phyloP scores from a whole-genome alignment of 2,888 invertebrate species.

The Aricia artaxerxes region DNA sequence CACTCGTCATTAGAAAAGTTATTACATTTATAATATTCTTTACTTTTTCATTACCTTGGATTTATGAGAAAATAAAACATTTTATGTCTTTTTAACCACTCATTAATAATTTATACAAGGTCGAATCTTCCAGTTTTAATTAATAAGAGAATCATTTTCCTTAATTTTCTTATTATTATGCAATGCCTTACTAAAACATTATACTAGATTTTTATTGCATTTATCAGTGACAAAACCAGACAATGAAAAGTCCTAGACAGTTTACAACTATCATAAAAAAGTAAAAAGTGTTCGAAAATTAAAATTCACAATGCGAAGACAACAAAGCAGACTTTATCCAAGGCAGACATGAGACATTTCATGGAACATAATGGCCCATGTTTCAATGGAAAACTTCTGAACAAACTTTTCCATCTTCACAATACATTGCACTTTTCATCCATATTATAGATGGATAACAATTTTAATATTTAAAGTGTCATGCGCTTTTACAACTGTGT shows the following conservation, averaged over 20 bases:
- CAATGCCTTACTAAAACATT: too few species aligned
- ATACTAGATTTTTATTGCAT: not conserved
- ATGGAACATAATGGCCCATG: conserved; percentile 23
- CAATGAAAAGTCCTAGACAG: not conserved
- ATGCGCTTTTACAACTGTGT: not conserved
- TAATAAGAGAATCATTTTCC: too few species aligned
- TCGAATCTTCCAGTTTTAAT: too few species aligned
- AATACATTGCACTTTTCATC: conserved; percentile 19
- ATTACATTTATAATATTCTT: too few species aligned
- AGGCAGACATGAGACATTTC: not conserved
- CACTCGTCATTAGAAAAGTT: too few species aligned
- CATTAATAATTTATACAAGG: too few species aligned
- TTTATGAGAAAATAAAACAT: too few species aligned
- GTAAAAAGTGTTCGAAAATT: conserved; percentile 8
- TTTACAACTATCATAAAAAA: conserved; percentile 1
- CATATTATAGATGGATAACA: not conserved
- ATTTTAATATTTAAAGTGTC: conserved; percentile 8
- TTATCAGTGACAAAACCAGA: not conserved
- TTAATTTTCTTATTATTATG: too few species aligned
- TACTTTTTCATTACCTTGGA: too few species aligned
- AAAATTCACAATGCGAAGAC: conserved; percentile 3
- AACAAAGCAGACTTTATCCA: conserved; percentile 23
- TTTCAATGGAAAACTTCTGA: conserved; percentile 28
- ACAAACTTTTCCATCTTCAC: conserved; percentile 30
- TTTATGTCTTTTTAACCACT: too few species aligned